These are phyloP conservation scores for Callyntrura guangdongensis DNA, from an alignment of 2,888 invertebrate genomes.

Conservation along the genomic window DNA sequence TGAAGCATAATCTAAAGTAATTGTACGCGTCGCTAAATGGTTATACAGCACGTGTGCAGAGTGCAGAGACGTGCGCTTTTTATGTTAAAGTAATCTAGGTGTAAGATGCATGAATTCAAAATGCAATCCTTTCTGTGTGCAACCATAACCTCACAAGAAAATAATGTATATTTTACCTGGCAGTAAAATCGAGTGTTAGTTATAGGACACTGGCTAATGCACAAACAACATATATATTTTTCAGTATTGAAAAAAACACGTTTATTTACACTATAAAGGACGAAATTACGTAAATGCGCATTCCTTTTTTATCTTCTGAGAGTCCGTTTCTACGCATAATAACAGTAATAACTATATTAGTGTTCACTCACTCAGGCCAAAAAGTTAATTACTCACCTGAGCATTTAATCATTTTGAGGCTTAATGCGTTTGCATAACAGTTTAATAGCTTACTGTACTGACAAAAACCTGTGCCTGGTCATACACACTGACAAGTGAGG, in stretches of 20 bases:
- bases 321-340: not conserved
- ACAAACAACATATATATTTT: conserved; percentile 8
- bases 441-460: conserved; percentile 63
- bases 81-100: conserved; percentile 52
- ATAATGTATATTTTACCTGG: conserved; percentile 18
- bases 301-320: not conserved
- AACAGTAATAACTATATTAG: not conserved
- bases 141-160: conserved; percentile 10
- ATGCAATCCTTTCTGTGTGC: not conserved
- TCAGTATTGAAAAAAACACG: not conserved
- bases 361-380: conserved; percentile 60
- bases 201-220: conserved; percentile 25
- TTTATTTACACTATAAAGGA: conserved; percentile 42
- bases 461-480: conserved; percentile 46
- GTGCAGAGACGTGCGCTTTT: conserved; percentile 18
- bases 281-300: not conserved
- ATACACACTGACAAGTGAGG: conserved; percentile 21
- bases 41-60: conserved; percentile 59
- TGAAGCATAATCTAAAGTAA: conserved; percentile 41
- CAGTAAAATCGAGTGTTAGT: conserved; percentile 45
- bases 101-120: conserved; percentile 44
- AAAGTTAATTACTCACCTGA: conserved; percentile 70
- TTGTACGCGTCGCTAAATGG: not conserved
- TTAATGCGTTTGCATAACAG: conserved; percentile 69
- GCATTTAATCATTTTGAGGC: conserved; percentile 72